A percentile compares a stretch with the other conserved stretches of the same genome.
Conservation (phyloP, 2,113 vertebrate genomes). For the Rhea americana region DNA sequence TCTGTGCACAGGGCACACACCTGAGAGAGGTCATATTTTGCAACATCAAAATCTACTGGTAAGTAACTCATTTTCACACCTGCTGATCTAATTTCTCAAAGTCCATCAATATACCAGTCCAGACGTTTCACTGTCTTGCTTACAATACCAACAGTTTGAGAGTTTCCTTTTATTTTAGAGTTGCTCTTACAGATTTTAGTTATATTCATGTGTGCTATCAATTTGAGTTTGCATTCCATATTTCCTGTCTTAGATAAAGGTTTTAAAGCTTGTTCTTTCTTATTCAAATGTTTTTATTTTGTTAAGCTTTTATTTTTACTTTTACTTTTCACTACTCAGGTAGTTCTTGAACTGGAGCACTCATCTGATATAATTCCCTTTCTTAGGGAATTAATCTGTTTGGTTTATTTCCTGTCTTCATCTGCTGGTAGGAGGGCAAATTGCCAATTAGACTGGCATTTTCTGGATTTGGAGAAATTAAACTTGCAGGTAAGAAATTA, state of each 20-base stretch:
- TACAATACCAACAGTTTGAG: neutral
- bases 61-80: slow-evolving; percentile 26
- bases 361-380: slow-evolving; percentile 63
- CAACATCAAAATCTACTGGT: slow-evolving; percentile 30
- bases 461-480: slow-evolving; percentile 71
- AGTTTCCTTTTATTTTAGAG: slow-evolving; percentile 37
- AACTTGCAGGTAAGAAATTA: slow-evolving; percentile 65
- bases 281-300: slow-evolving; percentile 26
- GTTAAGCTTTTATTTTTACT: slow-evolving; percentile 64
- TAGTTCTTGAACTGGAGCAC: slow-evolving; percentile 68
- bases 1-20: slow-evolving; percentile 1
- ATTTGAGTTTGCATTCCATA: slow-evolving; percentile 61
- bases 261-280: slow-evolving; percentile 54
- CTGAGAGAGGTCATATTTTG: neutral
- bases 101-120: slow-evolving; percentile 62
- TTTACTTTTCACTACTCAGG: slow-evolving; percentile 64
- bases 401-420: slow-evolving; percentile 71
- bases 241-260: slow-evolving; percentile 23
- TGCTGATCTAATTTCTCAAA: slow-evolving; percentile 69
- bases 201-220: slow-evolving; percentile 33
- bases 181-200: slow-evolving; percentile 43
- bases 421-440: slow-evolving; percentile 69
- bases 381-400: slow-evolving; percentile 66
- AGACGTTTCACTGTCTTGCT: slow-evolving; percentile 14
- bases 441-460: slow-evolving; percentile 65